phyloP scores from a whole-genome alignment of 2,113 vertebrate genomes.

The Lepus americanus region DNA sequence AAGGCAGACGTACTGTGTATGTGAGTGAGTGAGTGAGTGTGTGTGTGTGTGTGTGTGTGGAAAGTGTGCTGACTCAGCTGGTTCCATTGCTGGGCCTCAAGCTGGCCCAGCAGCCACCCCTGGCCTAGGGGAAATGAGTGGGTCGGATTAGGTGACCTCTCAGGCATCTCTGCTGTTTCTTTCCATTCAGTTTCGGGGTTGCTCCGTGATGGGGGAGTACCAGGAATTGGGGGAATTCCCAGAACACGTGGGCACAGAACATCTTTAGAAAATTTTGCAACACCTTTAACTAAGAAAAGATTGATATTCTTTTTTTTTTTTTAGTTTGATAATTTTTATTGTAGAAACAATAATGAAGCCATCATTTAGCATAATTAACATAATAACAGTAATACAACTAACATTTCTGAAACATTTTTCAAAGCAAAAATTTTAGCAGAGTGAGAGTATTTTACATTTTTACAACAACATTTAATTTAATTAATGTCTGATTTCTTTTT shows the following conservation, averaged over 20 bases:
- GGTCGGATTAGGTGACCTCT: slow-evolving; percentile 74
- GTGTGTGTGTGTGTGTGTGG: not conserved
- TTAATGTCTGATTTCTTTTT: too few relatives aligned
- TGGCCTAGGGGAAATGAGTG: slow-evolving; percentile 64
- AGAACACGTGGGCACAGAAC: not conserved
- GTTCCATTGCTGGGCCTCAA: not conserved
- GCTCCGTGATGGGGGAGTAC: not conserved
- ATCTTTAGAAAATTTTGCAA: not conserved
- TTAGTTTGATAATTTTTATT: too few relatives aligned
- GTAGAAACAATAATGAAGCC: too few relatives aligned
- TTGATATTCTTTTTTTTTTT: slow-evolving; percentile 28
- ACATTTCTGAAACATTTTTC: too few relatives aligned
- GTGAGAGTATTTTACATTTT: too few relatives aligned
- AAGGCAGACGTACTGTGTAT: accelerated
- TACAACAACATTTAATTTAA: too few relatives aligned
- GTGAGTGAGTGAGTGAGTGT: not conserved
- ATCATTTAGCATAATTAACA: too few relatives aligned
- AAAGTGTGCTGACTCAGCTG: slow-evolving; percentile 66
- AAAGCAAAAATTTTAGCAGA: too few relatives aligned
- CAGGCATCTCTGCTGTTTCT: slow-evolving; percentile 25
- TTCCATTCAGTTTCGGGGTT: slow-evolving; percentile 41
- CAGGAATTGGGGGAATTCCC: slow-evolving; percentile 52
- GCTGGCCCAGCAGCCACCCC: not conserved
- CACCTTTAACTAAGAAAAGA: slow-evolving; percentile 15
- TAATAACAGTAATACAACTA: too few relatives aligned